These are phyloP conservation scores for Brachyptera risi DNA, from an alignment of 2,888 invertebrate genomes.

Conservation along the genomic window DNA sequence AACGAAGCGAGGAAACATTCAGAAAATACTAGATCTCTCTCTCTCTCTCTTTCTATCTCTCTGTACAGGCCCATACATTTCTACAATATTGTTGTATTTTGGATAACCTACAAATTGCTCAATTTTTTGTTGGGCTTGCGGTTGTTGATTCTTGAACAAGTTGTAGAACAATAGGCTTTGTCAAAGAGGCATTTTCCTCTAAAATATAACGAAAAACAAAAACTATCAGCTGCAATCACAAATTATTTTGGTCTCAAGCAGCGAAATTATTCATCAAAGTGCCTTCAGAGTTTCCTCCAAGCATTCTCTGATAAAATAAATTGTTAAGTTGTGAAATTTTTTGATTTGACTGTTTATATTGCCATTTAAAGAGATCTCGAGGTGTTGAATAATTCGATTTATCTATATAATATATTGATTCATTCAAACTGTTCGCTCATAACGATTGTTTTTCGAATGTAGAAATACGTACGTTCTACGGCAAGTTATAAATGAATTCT, in stretches of 20 bases:
- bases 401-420: too few relatives aligned
- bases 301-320: too few relatives aligned
- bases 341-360: background rate
- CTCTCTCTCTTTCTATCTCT: too few relatives aligned
- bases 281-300: too few relatives aligned
- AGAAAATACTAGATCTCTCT: too few relatives aligned
- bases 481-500: constrained; percentile 14
- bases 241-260: constrained; percentile 2
- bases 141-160: too few relatives aligned
- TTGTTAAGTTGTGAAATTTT: background rate
- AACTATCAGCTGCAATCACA: constrained; percentile 7
- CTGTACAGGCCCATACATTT: background rate
- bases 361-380: constrained; percentile 15
- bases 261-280: too few relatives aligned
- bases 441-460: constrained; percentile 10
- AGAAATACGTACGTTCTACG: background rate
- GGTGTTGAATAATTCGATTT: constrained; percentile 4
- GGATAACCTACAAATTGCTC: background rate
- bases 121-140: background rate
- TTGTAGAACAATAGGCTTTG: too few relatives aligned
- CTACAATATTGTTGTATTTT: background rate
- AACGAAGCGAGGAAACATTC: background rate
- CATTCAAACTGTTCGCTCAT: too few relatives aligned
- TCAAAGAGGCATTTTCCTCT: too few relatives aligned
- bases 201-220: background rate